phyloP scores from a whole-genome alignment of 2,797 vertebrate species.

The Enteromius viviparus region DNA sequence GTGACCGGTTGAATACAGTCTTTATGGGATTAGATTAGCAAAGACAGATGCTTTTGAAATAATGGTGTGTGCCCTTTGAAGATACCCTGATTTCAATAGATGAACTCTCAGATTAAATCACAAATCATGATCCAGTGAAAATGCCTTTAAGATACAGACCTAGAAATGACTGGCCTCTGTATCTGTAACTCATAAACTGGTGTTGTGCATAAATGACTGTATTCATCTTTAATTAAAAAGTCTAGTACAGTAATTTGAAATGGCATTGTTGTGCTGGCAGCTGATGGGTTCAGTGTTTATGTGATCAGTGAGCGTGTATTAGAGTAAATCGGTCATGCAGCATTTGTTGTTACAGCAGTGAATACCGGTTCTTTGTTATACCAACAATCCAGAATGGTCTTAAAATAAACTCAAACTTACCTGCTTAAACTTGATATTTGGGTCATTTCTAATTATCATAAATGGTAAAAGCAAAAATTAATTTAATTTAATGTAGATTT shows the following conservation, averaged over 20 bases:
- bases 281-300: not conserved
- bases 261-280: not conserved
- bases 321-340: not conserved
- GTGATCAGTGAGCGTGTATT: not conserved
- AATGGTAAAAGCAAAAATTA: not conserved
- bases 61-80: not conserved
- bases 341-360: not conserved
- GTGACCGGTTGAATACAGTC: not conserved
- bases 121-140: not conserved
- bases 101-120: not conserved
- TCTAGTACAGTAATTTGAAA: not conserved
- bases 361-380: not conserved
- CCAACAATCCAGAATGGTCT: not conserved
- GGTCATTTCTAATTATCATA: not conserved
- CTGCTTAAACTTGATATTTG: not conserved
- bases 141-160: not conserved
- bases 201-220: not conserved
- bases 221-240: not conserved
- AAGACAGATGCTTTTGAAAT: not conserved
- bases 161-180: not conserved
- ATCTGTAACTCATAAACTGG: not conserved
- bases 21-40: slow-evolving; percentile 1
- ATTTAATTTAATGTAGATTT: too few species aligned
- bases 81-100: not conserved
- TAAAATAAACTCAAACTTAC: not conserved